Evolutionary conservation across 2,113 vertebrate genomes (phyloP).

Genomic region (Mohoua ochrocephala): DNA sequence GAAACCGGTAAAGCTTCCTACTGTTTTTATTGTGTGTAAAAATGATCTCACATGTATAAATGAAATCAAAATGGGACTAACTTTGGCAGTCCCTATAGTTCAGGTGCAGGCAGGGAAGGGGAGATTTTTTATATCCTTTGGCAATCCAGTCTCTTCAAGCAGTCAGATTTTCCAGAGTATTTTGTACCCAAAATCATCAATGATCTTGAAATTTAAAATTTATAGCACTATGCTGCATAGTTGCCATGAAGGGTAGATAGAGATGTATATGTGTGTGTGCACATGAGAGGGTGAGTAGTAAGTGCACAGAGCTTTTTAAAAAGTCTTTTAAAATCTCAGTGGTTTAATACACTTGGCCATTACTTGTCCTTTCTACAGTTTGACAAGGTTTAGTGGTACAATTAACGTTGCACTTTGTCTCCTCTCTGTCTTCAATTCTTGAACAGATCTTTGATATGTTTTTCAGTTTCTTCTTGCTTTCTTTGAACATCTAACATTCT

Average conservation of each 20-base stretch:
- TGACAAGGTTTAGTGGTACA: conserved; percentile 23
- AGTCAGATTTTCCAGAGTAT: background rate
- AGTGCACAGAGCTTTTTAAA: background rate
- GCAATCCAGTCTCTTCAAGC: background rate
- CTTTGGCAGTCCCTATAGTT: background rate
- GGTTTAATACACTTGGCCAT: background rate
- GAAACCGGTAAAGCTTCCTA: background rate
- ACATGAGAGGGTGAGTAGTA: background rate
- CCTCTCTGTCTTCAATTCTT: conserved; percentile 16
- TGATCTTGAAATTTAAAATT: background rate
- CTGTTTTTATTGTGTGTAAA: background rate
- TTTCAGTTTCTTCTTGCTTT: conserved; percentile 23
- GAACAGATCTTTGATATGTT: conserved; percentile 32
- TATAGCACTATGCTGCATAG: background rate
- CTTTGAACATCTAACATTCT: conserved; percentile 60
- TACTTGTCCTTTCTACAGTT: background rate
- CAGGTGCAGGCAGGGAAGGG: background rate
- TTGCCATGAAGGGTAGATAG: background rate
- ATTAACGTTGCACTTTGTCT: background rate
- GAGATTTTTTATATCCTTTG: background rate
- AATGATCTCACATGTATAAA: background rate
- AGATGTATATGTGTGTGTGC: too few relatives aligned
- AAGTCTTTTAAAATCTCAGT: background rate
- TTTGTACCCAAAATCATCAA: background rate
- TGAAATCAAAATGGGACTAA: background rate